A percentile compares a stretch with the other conserved stretches of the same genome.
These are phyloP conservation scores for Petrocephalus microphthalmus DNA, from an alignment of 2,113 vertebrate species.

Conservation along the genomic window DNA sequence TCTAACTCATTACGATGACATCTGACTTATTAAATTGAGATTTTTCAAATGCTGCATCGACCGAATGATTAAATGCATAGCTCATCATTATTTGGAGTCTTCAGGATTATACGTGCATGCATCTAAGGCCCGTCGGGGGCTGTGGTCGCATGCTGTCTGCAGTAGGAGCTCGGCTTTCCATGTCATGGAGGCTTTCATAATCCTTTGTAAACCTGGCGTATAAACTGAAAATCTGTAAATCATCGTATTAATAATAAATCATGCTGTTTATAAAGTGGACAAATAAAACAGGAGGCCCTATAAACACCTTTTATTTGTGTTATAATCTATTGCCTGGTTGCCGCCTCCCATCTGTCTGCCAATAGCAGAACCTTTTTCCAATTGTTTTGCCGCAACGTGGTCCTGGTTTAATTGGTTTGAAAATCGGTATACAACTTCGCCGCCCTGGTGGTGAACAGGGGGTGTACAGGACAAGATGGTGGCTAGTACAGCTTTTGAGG, in stretches of 20 bases:
- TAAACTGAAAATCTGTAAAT: constrained; percentile 8
- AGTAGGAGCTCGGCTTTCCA: neutral
- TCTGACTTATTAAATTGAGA: neutral
- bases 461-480: neutral
- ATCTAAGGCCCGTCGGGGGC: neutral
- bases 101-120: neutral
- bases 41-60: neutral
- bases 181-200: neutral
- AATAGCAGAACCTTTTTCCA: neutral
- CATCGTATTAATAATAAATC: constrained; percentile 7
- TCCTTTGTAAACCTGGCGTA: neutral
- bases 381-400: neutral
- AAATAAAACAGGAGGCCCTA: neutral
- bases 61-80: neutral
- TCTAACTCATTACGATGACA: neutral
- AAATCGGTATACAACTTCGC: neutral
- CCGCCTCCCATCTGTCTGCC: neutral
- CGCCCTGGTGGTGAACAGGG: neutral
- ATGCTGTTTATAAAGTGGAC: constrained; percentile 3
- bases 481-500: neutral
- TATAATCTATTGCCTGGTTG: neutral
- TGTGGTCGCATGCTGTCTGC: neutral
- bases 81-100: neutral
- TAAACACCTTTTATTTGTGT: constrained; percentile 6
- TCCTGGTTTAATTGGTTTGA: neutral